Conservation (phyloP, 2,888 invertebrate species). For the Uloborus plumipes region DNA sequence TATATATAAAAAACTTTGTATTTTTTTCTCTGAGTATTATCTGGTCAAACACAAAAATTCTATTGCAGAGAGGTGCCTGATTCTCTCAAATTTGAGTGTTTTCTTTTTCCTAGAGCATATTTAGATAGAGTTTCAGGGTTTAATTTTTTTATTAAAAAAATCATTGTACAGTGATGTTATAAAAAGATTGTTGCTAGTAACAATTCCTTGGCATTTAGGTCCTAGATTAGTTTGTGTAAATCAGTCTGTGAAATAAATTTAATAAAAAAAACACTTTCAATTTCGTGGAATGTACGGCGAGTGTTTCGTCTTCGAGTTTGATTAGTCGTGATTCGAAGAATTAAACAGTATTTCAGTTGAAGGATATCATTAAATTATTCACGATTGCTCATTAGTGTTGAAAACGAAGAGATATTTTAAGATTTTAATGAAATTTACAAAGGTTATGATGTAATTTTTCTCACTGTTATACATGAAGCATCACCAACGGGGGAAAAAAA, state of each 20-base stretch:
- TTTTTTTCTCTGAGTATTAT: slow-evolving; percentile 64
- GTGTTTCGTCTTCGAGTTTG: slow-evolving; percentile 7
- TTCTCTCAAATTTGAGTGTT: slow-evolving; percentile 65
- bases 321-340: slow-evolving; percentile 21
- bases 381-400: slow-evolving; percentile 46
- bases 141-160: slow-evolving; percentile 48
- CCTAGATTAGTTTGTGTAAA: slow-evolving; percentile 60
- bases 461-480: no score
- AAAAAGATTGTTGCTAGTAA: slow-evolving; percentile 57
- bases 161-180: slow-evolving; percentile 61
- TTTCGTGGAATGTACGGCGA: slow-evolving; percentile 38
- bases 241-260: slow-evolving; percentile 42
- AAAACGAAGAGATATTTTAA: slow-evolving; percentile 11
- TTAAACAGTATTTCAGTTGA: slow-evolving; percentile 15
- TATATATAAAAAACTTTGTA: slow-evolving; percentile 14
- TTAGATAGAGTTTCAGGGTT: slow-evolving; percentile 63
- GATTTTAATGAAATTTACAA: neutral
- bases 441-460: neutral
- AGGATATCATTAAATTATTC: slow-evolving; percentile 55
- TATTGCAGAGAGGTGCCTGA: slow-evolving; percentile 39
- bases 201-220: slow-evolving; percentile 54
- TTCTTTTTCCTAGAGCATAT: slow-evolving; percentile 59
- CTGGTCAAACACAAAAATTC: slow-evolving; percentile 53
- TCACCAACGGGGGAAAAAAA: no score
- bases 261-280: slow-evolving; percentile 19